These are phyloP conservation scores for Diorhabda carinulata DNA, from an alignment of 1,140 invertebrate genomes.

Conservation along the genomic window DNA sequence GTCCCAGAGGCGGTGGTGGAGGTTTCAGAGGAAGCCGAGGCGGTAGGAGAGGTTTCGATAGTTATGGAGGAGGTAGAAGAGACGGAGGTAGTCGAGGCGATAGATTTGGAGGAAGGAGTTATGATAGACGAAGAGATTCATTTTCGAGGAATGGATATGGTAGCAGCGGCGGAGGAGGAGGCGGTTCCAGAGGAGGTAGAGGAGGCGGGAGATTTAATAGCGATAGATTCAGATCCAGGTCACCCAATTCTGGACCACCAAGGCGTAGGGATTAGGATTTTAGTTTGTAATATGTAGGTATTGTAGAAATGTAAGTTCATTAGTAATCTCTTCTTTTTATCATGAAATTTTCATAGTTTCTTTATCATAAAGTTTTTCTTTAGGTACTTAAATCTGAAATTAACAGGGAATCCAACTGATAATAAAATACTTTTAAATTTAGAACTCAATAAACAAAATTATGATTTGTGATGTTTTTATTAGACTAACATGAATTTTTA, in stretches of 20 bases:
- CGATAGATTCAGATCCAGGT: slow-evolving; percentile 42
- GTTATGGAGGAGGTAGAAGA: slow-evolving; percentile 26
- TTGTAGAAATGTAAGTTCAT: too few species aligned
- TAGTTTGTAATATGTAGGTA: not conserved
- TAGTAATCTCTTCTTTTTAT: not conserved
- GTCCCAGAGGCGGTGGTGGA: slow-evolving; percentile 51
- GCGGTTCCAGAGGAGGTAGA: slow-evolving; percentile 29
- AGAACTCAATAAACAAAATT: too few species aligned
- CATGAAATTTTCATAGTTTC: too few species aligned
- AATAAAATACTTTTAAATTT: too few species aligned
- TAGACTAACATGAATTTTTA: too few species aligned
- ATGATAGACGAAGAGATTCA: slow-evolving; percentile 30
- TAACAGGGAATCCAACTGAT: too few species aligned
- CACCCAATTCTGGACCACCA: slow-evolving; percentile 35
- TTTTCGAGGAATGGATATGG: slow-evolving; percentile 26
- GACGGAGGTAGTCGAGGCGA: slow-evolving; percentile 27
- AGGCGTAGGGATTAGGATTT: slow-evolving; percentile 33
- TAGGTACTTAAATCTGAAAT: too few species aligned
- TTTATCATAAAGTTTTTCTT: too few species aligned
- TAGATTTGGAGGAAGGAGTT: slow-evolving; percentile 29
- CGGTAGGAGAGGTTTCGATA: slow-evolving; percentile 29
- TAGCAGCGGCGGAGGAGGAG: slow-evolving; percentile 26
- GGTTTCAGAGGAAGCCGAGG: slow-evolving; percentile 34
- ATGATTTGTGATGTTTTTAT: too few species aligned
- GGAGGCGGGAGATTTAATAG: slow-evolving; percentile 38